phyloP scores from a whole-genome alignment of 2,113 vertebrate species.

The Poeciliopsis occidentalis region DNA sequence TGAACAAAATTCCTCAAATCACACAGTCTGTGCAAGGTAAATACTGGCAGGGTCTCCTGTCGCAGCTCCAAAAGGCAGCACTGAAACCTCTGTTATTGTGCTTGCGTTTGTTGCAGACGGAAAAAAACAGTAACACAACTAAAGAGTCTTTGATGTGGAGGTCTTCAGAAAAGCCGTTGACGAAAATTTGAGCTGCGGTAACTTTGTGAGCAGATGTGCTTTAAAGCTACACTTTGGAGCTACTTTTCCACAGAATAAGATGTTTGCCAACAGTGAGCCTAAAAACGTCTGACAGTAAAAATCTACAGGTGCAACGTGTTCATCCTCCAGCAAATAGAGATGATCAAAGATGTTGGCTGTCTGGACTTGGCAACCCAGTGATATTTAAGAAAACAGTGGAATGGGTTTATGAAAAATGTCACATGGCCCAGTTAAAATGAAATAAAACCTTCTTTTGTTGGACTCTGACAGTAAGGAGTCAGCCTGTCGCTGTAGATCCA shows the following conservation, averaged over 20 bases:
- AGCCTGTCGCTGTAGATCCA: neutral
- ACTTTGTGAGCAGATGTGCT: neutral
- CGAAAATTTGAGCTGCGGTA: neutral
- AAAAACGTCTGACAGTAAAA: neutral
- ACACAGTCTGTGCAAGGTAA: constrained; percentile 32
- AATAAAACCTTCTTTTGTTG: neutral
- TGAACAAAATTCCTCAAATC: constrained; percentile 68
- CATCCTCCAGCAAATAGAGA: neutral
- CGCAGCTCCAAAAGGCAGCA: neutral
- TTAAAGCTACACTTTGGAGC: neutral
- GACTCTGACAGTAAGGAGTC: neutral
- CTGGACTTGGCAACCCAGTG: neutral
- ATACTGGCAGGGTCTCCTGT: constrained; percentile 18
- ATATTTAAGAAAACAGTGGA: neutral
- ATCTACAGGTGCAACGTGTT: neutral
- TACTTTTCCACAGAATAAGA: neutral
- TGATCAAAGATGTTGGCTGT: neutral
- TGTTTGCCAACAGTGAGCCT: neutral
- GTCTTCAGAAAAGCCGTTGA: neutral
- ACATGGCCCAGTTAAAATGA: neutral
- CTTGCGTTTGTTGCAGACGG: neutral
- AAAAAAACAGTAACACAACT: neutral
- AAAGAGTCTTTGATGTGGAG: neutral
- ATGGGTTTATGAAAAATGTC: neutral
- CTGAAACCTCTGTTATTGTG: neutral